Base-by-base conservation (phyloP, 2,113 vertebrate species). In the Triplophysa rosa region DNA sequence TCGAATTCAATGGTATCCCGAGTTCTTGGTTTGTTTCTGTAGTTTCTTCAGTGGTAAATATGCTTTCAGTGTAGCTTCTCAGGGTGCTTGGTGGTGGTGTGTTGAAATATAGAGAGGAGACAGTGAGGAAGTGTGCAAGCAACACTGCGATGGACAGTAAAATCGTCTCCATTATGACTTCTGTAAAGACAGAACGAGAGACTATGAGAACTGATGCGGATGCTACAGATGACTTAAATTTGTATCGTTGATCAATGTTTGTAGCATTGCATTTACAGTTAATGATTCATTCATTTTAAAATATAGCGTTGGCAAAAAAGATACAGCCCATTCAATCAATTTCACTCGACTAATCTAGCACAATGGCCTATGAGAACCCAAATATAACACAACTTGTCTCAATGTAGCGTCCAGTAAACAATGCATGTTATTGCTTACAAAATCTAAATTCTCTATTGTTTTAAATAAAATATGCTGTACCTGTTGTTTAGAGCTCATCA, bases 91-190 rank as follows among this genome's bases (percentile, higher is more conserved):
- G 12, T 14, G 67, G 65, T 37, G 26, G 16, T 11, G 64, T 66
- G 40, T 56, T 42, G 29, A 61, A 79, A 62, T 80, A 16, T 8
- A 45, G 8, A 26, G 61, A 66, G 7, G 69, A 68, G 37, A 29
- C 26, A 7, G 56, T 61, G 23, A 86, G 70, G 69, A 85, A 70
- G 61, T 84, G 82, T 67, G 67, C 52, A 19, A 88, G 26, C 29
- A 69, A 84, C 42, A 88, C 14, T 11, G 76, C 65, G 16, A 85
- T 52, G 26, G 61, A 67, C 19, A 80, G 11, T 21, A 54, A 4
- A 2, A 26, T 59, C 23, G 23, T 75, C 74, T 78, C 81, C 83
- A 82, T 86, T 64, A 65, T 84, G 74, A 67, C 69, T 76, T 59
- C 61, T 69, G 58, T 23, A 72, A 71, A 63, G 26, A 58, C 54